Percentiles rank a stretch among this genome's conserved stretches.
phyloP scores from a whole-genome alignment of 2,888 invertebrate species.

The Hypolimnas misippus region DNA sequence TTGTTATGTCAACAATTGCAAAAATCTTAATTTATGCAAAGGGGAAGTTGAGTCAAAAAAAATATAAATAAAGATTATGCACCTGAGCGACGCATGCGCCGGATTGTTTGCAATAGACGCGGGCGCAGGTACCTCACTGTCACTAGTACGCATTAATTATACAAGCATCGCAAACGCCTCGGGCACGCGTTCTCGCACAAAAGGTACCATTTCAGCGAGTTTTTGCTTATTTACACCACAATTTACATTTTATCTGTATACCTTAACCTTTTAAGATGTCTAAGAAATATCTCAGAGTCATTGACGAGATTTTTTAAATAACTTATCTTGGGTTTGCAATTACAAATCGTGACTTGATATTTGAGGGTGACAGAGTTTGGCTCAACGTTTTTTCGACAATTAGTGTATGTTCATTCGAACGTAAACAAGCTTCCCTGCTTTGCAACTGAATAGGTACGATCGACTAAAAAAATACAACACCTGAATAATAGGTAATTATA shows the following conservation, averaged over 20 bases:
- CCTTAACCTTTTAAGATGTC: constrained; percentile 22
- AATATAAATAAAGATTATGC: constrained; percentile 79
- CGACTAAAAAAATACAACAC: constrained; percentile 66
- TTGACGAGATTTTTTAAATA: constrained; percentile 31
- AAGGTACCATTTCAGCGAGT: constrained; percentile 53
- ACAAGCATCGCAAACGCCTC: constrained; percentile 54
- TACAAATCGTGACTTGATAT: constrained; percentile 69
- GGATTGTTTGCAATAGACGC: constrained; percentile 61
- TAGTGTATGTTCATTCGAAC: constrained; percentile 64
- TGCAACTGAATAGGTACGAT: constrained; percentile 68
- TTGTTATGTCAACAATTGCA: constrained; percentile 45
- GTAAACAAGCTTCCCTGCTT: constrained; percentile 69
- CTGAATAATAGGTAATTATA: constrained; percentile 79
- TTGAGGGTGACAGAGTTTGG: constrained; percentile 43
- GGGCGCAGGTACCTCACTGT: constrained; percentile 63
- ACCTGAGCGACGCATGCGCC: constrained; percentile 75
- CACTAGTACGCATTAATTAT: constrained; percentile 74
- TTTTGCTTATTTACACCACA: constrained; percentile 44
- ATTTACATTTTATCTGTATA: constrained; percentile 55
- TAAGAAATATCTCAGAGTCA: constrained; percentile 14
- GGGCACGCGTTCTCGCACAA: constrained; percentile 61
- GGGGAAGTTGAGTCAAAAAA: constrained; percentile 74
- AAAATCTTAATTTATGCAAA: constrained; percentile 81
- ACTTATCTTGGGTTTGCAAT: constrained; percentile 54
- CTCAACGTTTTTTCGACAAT: constrained; percentile 58